Evolutionary conservation across 2,888 invertebrate species (phyloP).

Genomic region (Sarcophaga subvicina): DNA sequence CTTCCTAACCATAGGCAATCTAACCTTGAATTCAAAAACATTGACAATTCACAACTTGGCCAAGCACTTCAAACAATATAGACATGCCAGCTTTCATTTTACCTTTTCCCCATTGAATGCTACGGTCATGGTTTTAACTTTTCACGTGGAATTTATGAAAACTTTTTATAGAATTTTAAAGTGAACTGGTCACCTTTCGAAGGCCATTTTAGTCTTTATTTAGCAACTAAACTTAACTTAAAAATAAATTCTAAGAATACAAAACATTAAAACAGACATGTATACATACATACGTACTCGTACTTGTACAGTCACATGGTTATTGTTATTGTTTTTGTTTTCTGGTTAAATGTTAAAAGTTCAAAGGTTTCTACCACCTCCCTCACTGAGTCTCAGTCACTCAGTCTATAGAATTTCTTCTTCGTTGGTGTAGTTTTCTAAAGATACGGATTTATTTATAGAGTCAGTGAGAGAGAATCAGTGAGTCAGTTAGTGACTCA

Average conservation of each 20-base stretch:
- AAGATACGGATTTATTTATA: slow-evolving; percentile 36
- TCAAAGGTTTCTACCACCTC: slow-evolving; percentile 40
- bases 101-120: too few relatives aligned
- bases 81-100: too few relatives aligned
- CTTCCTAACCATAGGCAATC: too few relatives aligned
- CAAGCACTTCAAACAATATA: too few relatives aligned
- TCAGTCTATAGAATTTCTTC: neutral
- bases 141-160: neutral
- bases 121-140: too few relatives aligned
- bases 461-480: neutral
- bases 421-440: neutral
- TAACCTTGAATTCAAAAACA: too few relatives aligned
- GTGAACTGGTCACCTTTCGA: slow-evolving; percentile 22
- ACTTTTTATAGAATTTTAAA: neutral
- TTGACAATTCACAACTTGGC: too few relatives aligned
- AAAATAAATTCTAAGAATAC: slow-evolving; percentile 17
- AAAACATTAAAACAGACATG: neutral
- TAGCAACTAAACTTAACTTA: neutral
- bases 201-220: neutral
- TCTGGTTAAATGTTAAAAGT: slow-evolving; percentile 50
- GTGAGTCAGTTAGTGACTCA: too few relatives aligned
- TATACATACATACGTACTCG: neutral
- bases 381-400: too few relatives aligned
- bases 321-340: neutral
- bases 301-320: neutral